Base-by-base conservation (phyloP, 2,113 vertebrate species). In the Crotalus viridis region DNA sequence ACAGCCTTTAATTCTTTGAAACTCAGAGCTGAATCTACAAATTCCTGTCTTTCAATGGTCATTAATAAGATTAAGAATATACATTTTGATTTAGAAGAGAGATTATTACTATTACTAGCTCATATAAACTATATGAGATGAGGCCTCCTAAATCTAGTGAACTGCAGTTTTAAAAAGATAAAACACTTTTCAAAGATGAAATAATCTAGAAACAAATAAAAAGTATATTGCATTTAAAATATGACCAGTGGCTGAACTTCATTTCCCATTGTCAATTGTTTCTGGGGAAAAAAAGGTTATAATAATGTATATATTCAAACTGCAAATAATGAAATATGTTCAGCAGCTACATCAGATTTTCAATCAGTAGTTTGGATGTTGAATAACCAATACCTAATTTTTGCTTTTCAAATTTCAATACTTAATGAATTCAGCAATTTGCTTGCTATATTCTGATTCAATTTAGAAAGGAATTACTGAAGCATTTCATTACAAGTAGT, bases 281-380 rank as follows among this genome's bases (percentile, higher is more conserved):
- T 48, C 55, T 91, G 15, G 43, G 43, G 46, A 9, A 74, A 93
- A 90, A 74, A n/a, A 21, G 51, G 88, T 74, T 59, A 85, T 8
- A 46, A 46, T 10, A 56, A 2, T 8, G 48, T 90, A 1, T 95
- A 93, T 94, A 26, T 88, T 86, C 93, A 96, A 88, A 64, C 13
- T 43, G 33, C 52, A 91, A 87, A 59, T 5, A 22, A 24, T 91
- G 39, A 43, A 89, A 91, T 43, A 69, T 61, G 26, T 3, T 69
- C 89, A 92, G 10, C 46, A 15, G 87, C 24, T 90, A 88, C n/a
- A 69, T 56, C 87, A 28, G 2, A 19, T 1, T 89, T n/a, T 21
- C 46, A 95, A 7, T 13, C 51, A 89, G n/a, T 69, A n/a, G 28
- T 88, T 64, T 46, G n/a, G 46, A 93, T 46, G 86, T 57, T 48